Evolutionary conservation across 1,140 invertebrate genomes (phyloP).

Genomic region (Colletes gigas): DNA sequence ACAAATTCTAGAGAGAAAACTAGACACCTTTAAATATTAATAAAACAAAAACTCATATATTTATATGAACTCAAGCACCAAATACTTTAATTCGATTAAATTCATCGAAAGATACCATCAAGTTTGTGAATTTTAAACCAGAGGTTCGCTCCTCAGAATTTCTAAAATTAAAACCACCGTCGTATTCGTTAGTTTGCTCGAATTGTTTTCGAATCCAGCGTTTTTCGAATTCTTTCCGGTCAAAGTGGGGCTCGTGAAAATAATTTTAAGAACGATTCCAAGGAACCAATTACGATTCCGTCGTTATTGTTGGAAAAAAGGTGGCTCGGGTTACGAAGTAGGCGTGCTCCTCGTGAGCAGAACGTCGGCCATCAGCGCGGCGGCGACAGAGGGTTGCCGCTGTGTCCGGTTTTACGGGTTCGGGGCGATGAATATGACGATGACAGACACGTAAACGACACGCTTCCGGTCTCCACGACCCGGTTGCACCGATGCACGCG

Average conservation of each 20-base stretch:
- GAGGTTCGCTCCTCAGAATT: too few species aligned
- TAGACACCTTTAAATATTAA: too few species aligned
- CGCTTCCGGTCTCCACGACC: slow-evolving; percentile 54
- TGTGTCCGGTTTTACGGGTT: slow-evolving; percentile 44
- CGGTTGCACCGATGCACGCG: slow-evolving; percentile 35
- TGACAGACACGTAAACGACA: slow-evolving; percentile 57
- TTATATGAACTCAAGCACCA: too few species aligned
- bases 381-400: slow-evolving; percentile 42
- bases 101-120: too few species aligned
- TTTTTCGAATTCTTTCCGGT: slow-evolving; percentile 22
- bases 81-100: too few species aligned
- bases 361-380: slow-evolving; percentile 37
- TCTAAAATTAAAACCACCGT: too few species aligned
- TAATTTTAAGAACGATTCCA: slow-evolving; percentile 38
- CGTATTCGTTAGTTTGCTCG: too few species aligned
- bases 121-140: too few species aligned
- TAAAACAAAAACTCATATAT: too few species aligned
- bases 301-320: slow-evolving; percentile 51
- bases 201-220: neutral
- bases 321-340: slow-evolving; percentile 45
- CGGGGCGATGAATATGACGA: slow-evolving; percentile 14
- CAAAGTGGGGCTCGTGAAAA: slow-evolving; percentile 5
- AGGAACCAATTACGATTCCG: slow-evolving; percentile 62
- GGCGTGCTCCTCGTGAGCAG: slow-evolving; percentile 30
- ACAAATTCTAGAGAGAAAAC: too few species aligned